These are phyloP conservation scores for Arvicanthis niloticus DNA, from an alignment of 2,113 vertebrate genomes.

Conservation along the genomic window DNA sequence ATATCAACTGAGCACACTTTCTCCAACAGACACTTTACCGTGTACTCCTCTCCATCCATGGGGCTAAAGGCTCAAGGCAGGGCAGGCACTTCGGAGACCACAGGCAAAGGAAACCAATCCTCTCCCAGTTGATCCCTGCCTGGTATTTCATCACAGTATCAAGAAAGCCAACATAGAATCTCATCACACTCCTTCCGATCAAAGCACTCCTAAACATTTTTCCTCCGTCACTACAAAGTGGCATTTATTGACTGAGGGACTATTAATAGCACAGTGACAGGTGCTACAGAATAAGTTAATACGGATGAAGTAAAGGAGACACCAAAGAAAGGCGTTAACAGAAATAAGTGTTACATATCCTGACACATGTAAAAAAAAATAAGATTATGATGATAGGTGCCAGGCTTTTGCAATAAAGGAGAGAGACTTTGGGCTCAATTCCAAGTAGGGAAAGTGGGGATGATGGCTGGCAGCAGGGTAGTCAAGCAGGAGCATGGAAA, in stretches of 20 bases:
- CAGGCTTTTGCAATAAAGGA: background rate
- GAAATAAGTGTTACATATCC: background rate
- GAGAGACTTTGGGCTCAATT: background rate
- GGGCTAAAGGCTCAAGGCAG: background rate
- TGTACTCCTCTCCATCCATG: background rate
- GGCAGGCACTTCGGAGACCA: background rate
- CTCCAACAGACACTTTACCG: background rate
- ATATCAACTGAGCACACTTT: background rate
- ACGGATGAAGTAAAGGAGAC: background rate
- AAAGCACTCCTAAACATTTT: background rate
- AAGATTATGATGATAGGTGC: background rate
- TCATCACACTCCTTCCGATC: background rate
- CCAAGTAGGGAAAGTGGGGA: background rate
- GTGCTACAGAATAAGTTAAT: constrained; percentile 12
- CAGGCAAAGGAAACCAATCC: background rate
- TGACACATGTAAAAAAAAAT: background rate
- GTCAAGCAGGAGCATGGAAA: background rate
- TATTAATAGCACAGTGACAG: constrained; percentile 22
- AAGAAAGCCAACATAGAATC: background rate
- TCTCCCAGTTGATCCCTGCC: background rate
- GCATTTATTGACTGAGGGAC: background rate
- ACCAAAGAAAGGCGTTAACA: background rate
- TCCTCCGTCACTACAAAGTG: background rate
- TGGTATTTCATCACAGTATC: background rate
- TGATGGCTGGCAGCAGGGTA: background rate